A percentile compares a stretch with the other conserved stretches of the same genome.
phyloP scores from a whole-genome alignment of 2,797 vertebrate species.

The Tympanoctomys barrerae region DNA sequence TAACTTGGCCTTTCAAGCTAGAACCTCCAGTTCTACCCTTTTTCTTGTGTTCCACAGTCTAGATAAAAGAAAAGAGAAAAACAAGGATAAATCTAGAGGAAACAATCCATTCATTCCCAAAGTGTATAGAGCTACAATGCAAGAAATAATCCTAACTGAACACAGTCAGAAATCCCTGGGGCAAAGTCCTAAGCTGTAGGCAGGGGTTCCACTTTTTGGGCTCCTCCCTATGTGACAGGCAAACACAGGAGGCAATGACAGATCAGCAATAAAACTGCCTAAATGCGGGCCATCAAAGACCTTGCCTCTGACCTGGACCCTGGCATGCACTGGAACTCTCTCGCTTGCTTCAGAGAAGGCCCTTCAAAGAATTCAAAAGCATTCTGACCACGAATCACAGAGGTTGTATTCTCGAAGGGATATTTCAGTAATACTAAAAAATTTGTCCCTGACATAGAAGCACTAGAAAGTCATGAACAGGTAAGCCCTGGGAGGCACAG shows the following conservation, averaged over 20 bases:
- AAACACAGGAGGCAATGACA: slow-evolving; percentile 39
- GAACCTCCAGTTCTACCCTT: slow-evolving; percentile 31
- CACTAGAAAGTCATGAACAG: not conserved
- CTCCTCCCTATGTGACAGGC: not conserved
- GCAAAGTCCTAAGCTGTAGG: not conserved
- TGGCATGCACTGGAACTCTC: not conserved
- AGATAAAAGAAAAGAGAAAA: slow-evolving; percentile 44
- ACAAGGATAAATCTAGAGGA: slow-evolving; percentile 14
- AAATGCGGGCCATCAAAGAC: not conserved
- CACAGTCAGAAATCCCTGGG: slow-evolving; percentile 13
- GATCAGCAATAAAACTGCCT: not conserved
- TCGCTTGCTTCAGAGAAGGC: slow-evolving; percentile 1
- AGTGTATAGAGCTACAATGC: not conserved
- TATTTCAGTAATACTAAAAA: slow-evolving; percentile 47
- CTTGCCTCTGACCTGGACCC: not conserved
- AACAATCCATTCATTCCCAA: slow-evolving; percentile 36
- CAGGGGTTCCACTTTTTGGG: not conserved
- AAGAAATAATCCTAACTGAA: slow-evolving; percentile 25
- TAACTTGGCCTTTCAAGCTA: not conserved
- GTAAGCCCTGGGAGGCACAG: slow-evolving; percentile 27
- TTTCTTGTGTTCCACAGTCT: slow-evolving; percentile 46
- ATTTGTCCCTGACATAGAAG: not conserved
- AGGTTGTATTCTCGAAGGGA: not conserved
- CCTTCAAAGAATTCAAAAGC: slow-evolving; percentile 3
- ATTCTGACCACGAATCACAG: slow-evolving; percentile 36